These are phyloP conservation scores for Thaumatotibia leucotreta DNA, from an alignment of 1,140 invertebrate species.

Conservation along the genomic window DNA sequence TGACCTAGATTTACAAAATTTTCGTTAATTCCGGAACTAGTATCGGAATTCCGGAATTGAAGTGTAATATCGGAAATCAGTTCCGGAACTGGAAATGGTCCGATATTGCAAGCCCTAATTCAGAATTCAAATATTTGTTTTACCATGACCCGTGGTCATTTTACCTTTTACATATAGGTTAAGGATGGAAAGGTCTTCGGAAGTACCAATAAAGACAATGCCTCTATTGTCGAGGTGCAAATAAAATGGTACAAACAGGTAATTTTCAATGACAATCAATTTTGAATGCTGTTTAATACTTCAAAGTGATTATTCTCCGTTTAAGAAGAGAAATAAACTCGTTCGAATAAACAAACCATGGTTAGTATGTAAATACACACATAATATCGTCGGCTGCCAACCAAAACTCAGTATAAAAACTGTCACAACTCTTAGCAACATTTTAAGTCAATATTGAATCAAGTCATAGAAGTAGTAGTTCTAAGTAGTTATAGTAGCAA, in stretches of 20 bases:
- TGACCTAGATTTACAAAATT: too few species aligned
- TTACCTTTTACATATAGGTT: background rate
- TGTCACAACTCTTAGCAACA: background rate
- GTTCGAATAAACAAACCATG: background rate
- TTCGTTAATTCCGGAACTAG: too few species aligned
- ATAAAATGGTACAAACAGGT: background rate
- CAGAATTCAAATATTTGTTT: too few species aligned
- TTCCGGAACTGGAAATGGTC: too few species aligned
- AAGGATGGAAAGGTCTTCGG: background rate
- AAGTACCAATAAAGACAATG: background rate
- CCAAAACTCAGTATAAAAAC: too few species aligned
- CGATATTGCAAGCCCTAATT: too few species aligned
- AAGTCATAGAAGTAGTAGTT: too few species aligned
- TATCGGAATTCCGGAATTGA: too few species aligned
- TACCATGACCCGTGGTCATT: background rate
- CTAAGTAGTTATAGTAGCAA: too few species aligned
- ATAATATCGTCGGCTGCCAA: background rate
- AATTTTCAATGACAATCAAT: background rate
- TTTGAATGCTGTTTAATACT: too few species aligned
- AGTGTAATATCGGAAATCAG: too few species aligned
- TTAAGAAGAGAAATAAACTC: background rate
- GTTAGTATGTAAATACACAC: background rate
- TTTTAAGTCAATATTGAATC: too few species aligned
- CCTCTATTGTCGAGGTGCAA: background rate
- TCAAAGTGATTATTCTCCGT: background rate